phyloP scores from a whole-genome alignment of 2,113 vertebrate genomes.

The Puntigrus tetrazona region DNA sequence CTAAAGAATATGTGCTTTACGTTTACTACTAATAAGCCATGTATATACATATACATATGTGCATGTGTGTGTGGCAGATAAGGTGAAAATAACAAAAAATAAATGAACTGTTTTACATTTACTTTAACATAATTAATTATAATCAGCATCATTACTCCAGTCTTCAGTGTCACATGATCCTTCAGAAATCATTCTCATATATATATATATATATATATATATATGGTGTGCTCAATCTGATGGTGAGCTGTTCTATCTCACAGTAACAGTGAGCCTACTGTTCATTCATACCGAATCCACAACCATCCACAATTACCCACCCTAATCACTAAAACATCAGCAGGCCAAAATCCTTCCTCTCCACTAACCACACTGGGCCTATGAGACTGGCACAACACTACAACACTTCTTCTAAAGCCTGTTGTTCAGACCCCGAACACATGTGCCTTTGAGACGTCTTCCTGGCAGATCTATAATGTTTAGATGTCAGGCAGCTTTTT shows the following conservation, averaged over 20 bases:
- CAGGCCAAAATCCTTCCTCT: slow-evolving; percentile 36
- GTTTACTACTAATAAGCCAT: too few species aligned
- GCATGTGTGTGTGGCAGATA: too few species aligned
- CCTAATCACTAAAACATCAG: slow-evolving; percentile 28
- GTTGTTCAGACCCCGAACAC: neutral
- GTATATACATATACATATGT: too few species aligned
- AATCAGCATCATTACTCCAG: too few species aligned
- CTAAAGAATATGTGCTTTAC: too few species aligned
- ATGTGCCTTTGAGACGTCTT: neutral
- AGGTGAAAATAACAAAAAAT: too few species aligned
- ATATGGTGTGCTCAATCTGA: neutral
- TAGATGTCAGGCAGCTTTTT: neutral
- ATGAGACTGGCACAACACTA: slow-evolving; percentile 20
- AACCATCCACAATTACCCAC: slow-evolving; percentile 30
- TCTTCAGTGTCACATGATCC: too few species aligned
- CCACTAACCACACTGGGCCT: slow-evolving; percentile 35
- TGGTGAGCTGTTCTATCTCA: slow-evolving; percentile 13
- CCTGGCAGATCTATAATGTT: neutral
- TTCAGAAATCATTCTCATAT: too few species aligned
- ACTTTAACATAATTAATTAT: too few species aligned
- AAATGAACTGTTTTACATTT: too few species aligned
- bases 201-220: too few species aligned
- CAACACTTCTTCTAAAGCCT: slow-evolving; percentile 15
- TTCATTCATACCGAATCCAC: slow-evolving; percentile 70
- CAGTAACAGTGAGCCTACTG: slow-evolving; percentile 64